These are phyloP conservation scores for human (Homo sapiens) DNA, from an alignment of 2,113 vertebrate species.

Conservation along the genomic window GRCh38 chr17:42679001-42679500, in stretches of 20 bases:
- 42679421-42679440: conserved; percentile 66
- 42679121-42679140: conserved; percentile 12
- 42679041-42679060: background rate
- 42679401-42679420: conserved; percentile 53
- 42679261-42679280: background rate
- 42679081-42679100: conserved; percentile 65
- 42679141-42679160: conserved; percentile 19
- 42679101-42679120: conserved; percentile 69
- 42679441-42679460: conserved; percentile 28
- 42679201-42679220: background rate
- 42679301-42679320: background rate
- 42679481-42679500: background rate
- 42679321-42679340: background rate
- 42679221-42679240: conserved; percentile 37
- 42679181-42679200: conserved; percentile 27
- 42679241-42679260: conserved; percentile 12
- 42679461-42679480: background rate
- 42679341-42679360: background rate
- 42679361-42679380: conserved; percentile 50
- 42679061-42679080: background rate
- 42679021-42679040: background rate
- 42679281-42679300: background rate
- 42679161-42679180: conserved; percentile 39
- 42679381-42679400: conserved; percentile 71
- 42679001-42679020: background rate